Conservation (phyloP, 2,797 vertebrate genomes). For the Muscicapa comitata region DNA sequence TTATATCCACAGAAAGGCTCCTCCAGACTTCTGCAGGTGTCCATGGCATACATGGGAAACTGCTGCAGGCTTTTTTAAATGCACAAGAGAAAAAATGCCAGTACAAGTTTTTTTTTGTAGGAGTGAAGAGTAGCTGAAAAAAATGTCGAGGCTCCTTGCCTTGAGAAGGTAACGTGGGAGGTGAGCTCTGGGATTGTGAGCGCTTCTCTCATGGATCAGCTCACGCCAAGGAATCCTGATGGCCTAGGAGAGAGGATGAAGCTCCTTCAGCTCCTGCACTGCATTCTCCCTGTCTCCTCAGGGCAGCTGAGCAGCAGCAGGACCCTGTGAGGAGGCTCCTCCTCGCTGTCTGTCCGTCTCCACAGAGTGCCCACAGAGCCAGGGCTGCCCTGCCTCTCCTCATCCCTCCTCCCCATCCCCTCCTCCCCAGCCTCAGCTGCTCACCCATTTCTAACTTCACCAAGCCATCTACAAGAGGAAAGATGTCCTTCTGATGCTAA, state of each 20-base stretch:
- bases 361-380: no score
- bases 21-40: rapidly evolving
- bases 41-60: not conserved
- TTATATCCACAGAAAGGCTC: not conserved
- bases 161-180: not conserved
- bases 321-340: not conserved
- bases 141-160: not conserved
- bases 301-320: not conserved
- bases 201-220: not conserved
- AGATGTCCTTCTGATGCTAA: not conserved
- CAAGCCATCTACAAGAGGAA: not conserved
- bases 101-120: not conserved
- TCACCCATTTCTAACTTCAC: not conserved
- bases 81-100: not conserved
- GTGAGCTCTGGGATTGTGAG: rapidly evolving
- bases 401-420: not conserved
- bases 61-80: not conserved
- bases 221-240: not conserved
- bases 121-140: not conserved
- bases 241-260: not conserved
- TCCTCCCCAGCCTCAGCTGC: not conserved
- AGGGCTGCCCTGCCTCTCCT: not conserved
- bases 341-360: no score
- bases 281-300: rapidly evolving
- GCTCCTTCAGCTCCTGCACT: not conserved